Evolutionary conservation across 1,140 invertebrate species (phyloP).

Genomic region (Orius insidiosus): DNA sequence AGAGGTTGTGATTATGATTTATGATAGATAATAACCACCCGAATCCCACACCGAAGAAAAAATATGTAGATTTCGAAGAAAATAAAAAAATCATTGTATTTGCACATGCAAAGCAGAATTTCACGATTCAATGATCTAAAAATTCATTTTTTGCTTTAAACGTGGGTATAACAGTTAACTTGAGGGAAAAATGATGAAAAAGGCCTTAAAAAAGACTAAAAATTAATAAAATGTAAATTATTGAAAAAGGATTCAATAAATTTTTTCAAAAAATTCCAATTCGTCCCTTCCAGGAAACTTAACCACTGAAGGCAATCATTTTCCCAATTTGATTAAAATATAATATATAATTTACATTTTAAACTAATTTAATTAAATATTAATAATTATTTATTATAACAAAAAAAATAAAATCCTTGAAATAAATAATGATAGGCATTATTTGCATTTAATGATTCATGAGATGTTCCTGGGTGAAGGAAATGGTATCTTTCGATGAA

Average conservation of each 20-base stretch:
- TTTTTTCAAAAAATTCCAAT: background rate
- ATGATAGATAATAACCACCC: too few species aligned
- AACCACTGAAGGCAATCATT: too few species aligned
- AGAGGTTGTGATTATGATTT: too few species aligned
- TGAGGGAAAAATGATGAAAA: too few species aligned
- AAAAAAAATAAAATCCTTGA: background rate
- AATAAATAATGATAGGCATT: background rate
- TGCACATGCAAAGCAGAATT: background rate
- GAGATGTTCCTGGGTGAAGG: background rate
- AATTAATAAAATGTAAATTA: too few species aligned
- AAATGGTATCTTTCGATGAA: background rate
- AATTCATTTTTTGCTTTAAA: background rate
- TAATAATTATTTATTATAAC: background rate
- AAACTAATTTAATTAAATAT: background rate
- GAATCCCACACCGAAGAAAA: too few species aligned
- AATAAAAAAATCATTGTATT: too few species aligned
- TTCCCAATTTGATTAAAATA: background rate
- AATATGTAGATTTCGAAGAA: too few species aligned
- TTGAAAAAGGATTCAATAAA: too few species aligned
- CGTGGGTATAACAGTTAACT: background rate
- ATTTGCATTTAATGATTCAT: background rate
- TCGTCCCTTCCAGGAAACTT: background rate
- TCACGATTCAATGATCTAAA: background rate
- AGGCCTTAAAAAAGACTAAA: too few species aligned
- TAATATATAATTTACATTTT: background rate